Evolutionary conservation across 2,113 vertebrate species (phyloP), one percentile per base, ranked within the genome.

Genomic region (Corythornis madagascariensis): DNA sequence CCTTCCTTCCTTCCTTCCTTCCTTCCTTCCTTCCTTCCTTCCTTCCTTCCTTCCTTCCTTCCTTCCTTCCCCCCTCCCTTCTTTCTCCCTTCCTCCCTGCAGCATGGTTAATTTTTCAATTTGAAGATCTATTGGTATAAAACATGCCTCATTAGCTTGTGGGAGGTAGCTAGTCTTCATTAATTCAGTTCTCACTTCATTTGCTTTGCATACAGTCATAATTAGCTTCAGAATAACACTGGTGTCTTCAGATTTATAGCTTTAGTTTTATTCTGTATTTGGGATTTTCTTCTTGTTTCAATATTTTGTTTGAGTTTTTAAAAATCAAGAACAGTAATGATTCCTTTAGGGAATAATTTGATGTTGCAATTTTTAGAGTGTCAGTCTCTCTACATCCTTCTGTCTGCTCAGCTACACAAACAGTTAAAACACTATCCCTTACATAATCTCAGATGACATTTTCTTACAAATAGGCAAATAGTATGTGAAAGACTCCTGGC

Each of bases 161-260:
- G 94, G 97, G 97, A 97, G 96, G 97, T 95, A 97, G 95, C 94
- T 56, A 83, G 96, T 93, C 94, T 95, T 96, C 97, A 98, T 97
- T 98, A 98, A 98, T 97, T 97, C 97, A 96, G 89, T 97, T 98
- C 95, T 96, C 96, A 98, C 96, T 97, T 97, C 97, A 98, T 98
- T 98, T 98, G 90, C 97, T 97, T 96, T 97, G 93, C 98, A 97
- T 96, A 97, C 93, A 97, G 93, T 96, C 96, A 96, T 98, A 98
- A 98, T 98, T 97, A 98, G 97, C 94, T 97, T 95, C 97, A 97
- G 97, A 97, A 97, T 95, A 98, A 96, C 94, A 97, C 96, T 95
- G 94, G 95, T 97, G 97, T 96, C 95, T 97, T 97, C 94, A 90
- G 96, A 98, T 98, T 98, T 98, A 98, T 97, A 94, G 92, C 88